Conservation (phyloP, 2,113 vertebrate species). For the Oceanites oceanicus region DNA sequence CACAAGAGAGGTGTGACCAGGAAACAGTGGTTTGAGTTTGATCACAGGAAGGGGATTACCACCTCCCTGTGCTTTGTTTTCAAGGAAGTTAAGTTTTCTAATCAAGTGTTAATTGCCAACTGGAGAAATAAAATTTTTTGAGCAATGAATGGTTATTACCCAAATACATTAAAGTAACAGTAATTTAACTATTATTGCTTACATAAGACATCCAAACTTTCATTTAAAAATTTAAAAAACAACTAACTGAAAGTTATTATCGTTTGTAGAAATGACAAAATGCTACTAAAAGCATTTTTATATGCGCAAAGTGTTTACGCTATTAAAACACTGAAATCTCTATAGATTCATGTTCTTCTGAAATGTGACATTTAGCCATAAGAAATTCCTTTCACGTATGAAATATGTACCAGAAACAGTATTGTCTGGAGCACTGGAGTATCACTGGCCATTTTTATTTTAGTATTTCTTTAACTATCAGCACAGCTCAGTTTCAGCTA, state of each 20-base stretch:
- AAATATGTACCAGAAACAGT: background rate
- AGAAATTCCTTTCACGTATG: background rate
- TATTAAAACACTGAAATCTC: background rate
- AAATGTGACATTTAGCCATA: background rate
- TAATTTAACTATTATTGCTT: background rate
- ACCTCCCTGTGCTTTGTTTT: background rate
- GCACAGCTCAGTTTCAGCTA: background rate
- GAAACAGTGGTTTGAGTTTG: background rate
- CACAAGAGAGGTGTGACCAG: background rate
- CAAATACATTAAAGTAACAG: background rate
- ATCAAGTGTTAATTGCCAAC: background rate
- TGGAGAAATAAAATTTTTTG: background rate
- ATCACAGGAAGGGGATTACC: background rate
- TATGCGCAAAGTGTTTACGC: background rate
- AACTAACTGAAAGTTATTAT: background rate
- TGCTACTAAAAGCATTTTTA: background rate
- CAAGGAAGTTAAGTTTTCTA: background rate
- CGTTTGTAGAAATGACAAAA: background rate
- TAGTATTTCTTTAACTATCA: background rate
- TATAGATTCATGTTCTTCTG: background rate
- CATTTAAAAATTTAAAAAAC: background rate
- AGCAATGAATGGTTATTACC: background rate
- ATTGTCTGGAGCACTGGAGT: background rate
- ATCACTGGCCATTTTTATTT: background rate
- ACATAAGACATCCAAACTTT: background rate